Percentiles rank a stretch among this genome's conserved stretches.
phyloP scores from a whole-genome alignment of 2,113 vertebrate genomes.

The Albula goreensis region DNA sequence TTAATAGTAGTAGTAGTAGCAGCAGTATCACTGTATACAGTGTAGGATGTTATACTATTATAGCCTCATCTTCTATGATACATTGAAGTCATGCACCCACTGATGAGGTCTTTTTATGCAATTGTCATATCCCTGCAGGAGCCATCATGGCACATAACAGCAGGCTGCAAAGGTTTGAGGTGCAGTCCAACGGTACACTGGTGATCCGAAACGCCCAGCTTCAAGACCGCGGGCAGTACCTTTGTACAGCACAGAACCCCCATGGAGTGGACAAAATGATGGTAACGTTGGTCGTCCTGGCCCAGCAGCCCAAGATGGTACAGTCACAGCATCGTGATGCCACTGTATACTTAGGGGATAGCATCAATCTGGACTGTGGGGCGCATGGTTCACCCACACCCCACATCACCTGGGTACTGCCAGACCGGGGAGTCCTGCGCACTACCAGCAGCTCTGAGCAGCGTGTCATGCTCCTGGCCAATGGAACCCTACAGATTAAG shows the following conservation, averaged over 20 bases:
- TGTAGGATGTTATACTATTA: neutral
- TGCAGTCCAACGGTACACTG: conserved; percentile 81
- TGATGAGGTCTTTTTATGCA: conserved; percentile 5
- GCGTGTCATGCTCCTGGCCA: conserved; percentile 66
- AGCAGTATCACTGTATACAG: no score
- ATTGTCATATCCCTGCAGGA: conserved; percentile 59
- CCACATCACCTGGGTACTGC: conserved; percentile 83
- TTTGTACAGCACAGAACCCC: conserved; percentile 79
- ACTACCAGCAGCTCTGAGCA: conserved; percentile 44
- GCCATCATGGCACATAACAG: conserved; percentile 73
- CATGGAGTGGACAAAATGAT: conserved; percentile 72
- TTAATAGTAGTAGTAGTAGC: neutral
- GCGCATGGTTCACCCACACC: conserved; percentile 76
- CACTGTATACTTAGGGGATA: conserved; percentile 73
- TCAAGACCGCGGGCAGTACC: conserved; percentile 80
- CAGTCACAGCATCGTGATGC: conserved; percentile 73
- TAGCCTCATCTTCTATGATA: neutral
- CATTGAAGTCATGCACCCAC: neutral
- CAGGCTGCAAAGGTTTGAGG: conserved; percentile 75
- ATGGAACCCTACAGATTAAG: conserved; percentile 76
- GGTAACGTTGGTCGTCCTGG: conserved; percentile 68
- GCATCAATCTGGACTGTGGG: conserved; percentile 74
- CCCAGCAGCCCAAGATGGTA: conserved; percentile 72
- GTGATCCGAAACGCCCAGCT: conserved; percentile 73
- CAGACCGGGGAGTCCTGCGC: conserved; percentile 64